phyloP scores from a whole-genome alignment of 2,888 invertebrate genomes.

The Erebia ligea region DNA sequence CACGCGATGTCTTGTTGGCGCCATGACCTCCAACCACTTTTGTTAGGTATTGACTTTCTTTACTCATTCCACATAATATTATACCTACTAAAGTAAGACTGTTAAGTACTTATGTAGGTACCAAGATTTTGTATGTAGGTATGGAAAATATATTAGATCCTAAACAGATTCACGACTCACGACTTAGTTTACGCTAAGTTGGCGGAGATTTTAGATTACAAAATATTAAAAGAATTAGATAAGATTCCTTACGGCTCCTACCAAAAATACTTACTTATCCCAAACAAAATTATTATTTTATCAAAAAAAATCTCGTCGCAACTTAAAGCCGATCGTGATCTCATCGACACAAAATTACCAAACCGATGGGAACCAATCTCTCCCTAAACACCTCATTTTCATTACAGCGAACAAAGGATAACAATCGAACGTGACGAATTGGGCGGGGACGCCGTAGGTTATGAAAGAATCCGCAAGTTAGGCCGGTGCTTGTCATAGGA shows the following conservation, averaged over 20 bases:
- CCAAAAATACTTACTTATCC: background rate
- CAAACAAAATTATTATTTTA: background rate
- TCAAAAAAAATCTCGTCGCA: constrained; percentile 1
- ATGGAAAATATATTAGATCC: background rate
- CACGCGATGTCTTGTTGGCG: constrained; percentile 70
- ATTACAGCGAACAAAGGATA: constrained; percentile 30
- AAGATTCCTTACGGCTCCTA: too few species aligned
- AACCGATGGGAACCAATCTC: constrained; percentile 25
- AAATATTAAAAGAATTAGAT: too few species aligned
- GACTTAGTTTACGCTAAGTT: too few species aligned
- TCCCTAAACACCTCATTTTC: constrained; percentile 12
- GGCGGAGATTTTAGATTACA: too few species aligned
- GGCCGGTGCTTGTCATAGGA: background rate
- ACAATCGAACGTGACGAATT: background rate
- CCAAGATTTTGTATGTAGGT: background rate
- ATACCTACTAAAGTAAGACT: constrained; percentile 18
- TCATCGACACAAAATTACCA: constrained; percentile 12
- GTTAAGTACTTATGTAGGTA: background rate
- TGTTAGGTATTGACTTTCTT: constrained; percentile 65
- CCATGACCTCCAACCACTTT: constrained; percentile 64
- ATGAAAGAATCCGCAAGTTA: background rate
- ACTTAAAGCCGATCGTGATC: background rate
- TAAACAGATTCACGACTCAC: too few species aligned
- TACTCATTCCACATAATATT: constrained; percentile 25
- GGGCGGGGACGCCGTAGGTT: too few species aligned